Percentiles rank a stretch among this genome's conserved stretches.
These are phyloP conservation scores for Zoanthus gigantus DNA, from an alignment of 92 coral and sea anemone species.

Conservation along the genomic window DNA sequence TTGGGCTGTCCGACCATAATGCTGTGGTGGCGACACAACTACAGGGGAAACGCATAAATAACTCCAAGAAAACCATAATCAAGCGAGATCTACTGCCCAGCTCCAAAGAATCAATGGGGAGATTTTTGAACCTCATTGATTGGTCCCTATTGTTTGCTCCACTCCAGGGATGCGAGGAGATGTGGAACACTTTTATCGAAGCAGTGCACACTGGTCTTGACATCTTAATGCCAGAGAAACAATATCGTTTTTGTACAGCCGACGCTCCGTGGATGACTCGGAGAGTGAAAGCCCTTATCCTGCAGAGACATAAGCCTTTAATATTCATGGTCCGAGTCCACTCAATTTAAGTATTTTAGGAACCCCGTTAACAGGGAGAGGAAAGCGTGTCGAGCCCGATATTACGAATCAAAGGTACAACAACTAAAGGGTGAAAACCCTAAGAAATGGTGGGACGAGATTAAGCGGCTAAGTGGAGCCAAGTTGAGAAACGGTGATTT, in stretches of 20 bases:
- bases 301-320: conserved; percentile 39
- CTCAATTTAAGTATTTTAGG: conserved; percentile 36
- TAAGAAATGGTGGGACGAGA: not conserved
- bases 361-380: conserved; percentile 50
- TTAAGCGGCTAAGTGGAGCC: not conserved
- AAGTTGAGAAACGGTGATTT: not conserved
- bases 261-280: conserved; percentile 48
- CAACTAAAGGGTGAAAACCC: conserved; percentile 12
- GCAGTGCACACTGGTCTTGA: conserved; percentile 43
- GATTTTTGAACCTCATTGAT: too few species aligned
- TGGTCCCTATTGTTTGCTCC: conserved; percentile 16
- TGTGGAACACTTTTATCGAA: conserved; percentile 4
- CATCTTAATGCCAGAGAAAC: conserved; percentile 20
- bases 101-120: too few species aligned
- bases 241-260: conserved; percentile 22
- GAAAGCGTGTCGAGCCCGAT: conserved; percentile 44
- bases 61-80: too few species aligned
- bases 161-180: conserved; percentile 23
- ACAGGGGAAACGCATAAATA: too few species aligned
- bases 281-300: conserved; percentile 42
- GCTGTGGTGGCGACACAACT: too few species aligned
- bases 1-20: not conserved
- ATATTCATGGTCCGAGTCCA: not conserved
- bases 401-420: conserved; percentile 50
- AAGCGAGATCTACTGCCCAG: too few species aligned